phyloP scores from a whole-genome alignment of 2,797 vertebrate species.

The Pangasius krempfi region DNA sequence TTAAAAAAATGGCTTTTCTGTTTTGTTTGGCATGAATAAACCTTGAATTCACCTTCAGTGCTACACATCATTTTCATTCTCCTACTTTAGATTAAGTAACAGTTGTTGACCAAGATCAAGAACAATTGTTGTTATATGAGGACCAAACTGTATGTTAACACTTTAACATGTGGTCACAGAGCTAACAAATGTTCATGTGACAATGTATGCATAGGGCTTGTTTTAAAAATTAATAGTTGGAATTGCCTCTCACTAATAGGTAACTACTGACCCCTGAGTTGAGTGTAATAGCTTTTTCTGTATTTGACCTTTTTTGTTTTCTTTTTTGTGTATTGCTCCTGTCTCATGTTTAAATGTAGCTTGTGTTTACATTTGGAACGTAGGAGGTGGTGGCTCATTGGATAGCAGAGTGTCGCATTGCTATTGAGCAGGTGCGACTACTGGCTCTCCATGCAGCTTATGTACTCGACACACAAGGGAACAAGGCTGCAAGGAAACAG shows the following conservation, averaged over 20 bases:
- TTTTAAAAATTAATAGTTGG: not conserved
- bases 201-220: not conserved
- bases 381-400: slow-evolving; percentile 92
- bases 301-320: not conserved
- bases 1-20: too few relatives aligned
- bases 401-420: slow-evolving; percentile 89
- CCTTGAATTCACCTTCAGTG: too few relatives aligned
- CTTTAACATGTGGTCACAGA: not conserved
- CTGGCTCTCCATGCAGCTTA: slow-evolving; percentile 84
- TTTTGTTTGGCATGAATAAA: too few relatives aligned
- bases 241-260: not conserved
- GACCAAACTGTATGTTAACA: not conserved
- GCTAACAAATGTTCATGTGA: not conserved
- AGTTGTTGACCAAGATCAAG: too few relatives aligned
- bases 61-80: too few relatives aligned
- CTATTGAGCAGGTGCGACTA: slow-evolving; percentile 88
- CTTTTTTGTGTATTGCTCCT: not conserved
- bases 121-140: not conserved
- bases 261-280: slow-evolving; percentile 59
- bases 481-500: slow-evolving; percentile 84
- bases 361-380: not conserved
- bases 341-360: not conserved
- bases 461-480: slow-evolving; percentile 79
- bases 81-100: too few relatives aligned
- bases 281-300: not conserved